Evolutionary conservation across 2,888 invertebrate genomes (phyloP).

Genomic region (Xanthorhoe spadicearia): DNA sequence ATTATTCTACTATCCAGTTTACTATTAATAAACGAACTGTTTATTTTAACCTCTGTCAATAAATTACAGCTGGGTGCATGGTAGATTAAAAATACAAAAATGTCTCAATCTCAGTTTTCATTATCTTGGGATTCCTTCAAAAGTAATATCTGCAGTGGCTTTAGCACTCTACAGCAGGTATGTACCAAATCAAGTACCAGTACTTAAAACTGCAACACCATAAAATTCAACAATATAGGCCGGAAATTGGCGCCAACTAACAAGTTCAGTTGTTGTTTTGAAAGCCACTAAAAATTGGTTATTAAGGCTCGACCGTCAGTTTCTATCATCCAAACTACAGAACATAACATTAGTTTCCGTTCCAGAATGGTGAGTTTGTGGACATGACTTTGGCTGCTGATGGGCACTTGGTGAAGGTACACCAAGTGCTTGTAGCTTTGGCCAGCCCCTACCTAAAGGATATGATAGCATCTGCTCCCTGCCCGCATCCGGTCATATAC

Average conservation of each 20-base stretch:
- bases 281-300: no score
- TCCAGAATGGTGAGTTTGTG: slow-evolving; percentile 79
- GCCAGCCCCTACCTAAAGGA: slow-evolving; percentile 79
- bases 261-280: not conserved
- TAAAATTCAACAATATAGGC: not conserved
- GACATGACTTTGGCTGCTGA: slow-evolving; percentile 80
- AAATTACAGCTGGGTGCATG: slow-evolving; percentile 4
- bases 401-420: slow-evolving; percentile 77
- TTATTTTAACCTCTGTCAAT: slow-evolving; percentile 8
- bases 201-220: not conserved
- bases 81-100: slow-evolving; percentile 12
- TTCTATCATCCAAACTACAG: no score
- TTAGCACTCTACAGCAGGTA: slow-evolving; percentile 78
- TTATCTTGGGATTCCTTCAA: slow-evolving; percentile 76
- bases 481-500: slow-evolving; percentile 78
- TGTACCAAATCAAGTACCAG: not conserved
- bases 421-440: slow-evolving; percentile 71
- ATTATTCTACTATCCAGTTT: not conserved
- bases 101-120: slow-evolving; percentile 45
- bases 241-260: slow-evolving; percentile 22
- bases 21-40: not conserved
- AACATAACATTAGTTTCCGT: not conserved
- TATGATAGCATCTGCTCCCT: slow-evolving; percentile 73
- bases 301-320: no score
- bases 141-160: slow-evolving; percentile 71